These are phyloP conservation scores for Cinara cedri DNA, from an alignment of 2,888 invertebrate species.

Conservation along the genomic window DNA sequence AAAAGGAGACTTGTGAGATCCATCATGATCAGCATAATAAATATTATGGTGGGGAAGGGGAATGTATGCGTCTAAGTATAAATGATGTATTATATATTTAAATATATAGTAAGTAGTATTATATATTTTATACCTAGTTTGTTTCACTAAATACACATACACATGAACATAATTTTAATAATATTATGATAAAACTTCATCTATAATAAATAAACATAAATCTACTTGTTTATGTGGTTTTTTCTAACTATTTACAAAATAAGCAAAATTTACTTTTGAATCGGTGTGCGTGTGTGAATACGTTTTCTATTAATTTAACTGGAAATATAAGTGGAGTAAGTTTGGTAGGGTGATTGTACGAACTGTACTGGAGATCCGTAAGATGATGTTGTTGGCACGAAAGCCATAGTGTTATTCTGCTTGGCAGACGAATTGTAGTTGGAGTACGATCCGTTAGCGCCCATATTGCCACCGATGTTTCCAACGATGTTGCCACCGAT, in stretches of 20 bases:
- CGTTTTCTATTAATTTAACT: slow-evolving; percentile 50
- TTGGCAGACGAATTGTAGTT: slow-evolving; percentile 27
- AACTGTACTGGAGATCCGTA: slow-evolving; percentile 52
- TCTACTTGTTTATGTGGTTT: slow-evolving; percentile 5
- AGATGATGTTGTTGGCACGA: slow-evolving; percentile 28
- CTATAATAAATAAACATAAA: slow-evolving; percentile 48
- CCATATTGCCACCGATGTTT: too few species aligned
- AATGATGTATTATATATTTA: background rate
- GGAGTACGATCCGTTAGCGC: background rate
- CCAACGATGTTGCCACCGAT: too few species aligned
- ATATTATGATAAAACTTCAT: too few species aligned
- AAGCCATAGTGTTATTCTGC: slow-evolving; percentile 17
- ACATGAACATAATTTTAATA: background rate
- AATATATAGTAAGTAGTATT: slow-evolving; percentile 28
- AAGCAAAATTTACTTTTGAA: slow-evolving; percentile 49
- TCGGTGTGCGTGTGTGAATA: slow-evolving; percentile 50
- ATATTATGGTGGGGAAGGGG: slow-evolving; percentile 1
- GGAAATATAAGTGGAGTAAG: slow-evolving; percentile 47
- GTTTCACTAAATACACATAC: slow-evolving; percentile 8
- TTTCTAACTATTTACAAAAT: slow-evolving; percentile 13
- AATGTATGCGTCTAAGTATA: background rate
- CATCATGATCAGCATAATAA: too few species aligned
- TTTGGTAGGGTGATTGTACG: slow-evolving; percentile 43
- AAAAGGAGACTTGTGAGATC: slow-evolving; percentile 42
- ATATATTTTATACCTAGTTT: background rate